Base-by-base conservation (phyloP, 2,888 invertebrate species). In the Chrysolina oricalcia region DNA sequence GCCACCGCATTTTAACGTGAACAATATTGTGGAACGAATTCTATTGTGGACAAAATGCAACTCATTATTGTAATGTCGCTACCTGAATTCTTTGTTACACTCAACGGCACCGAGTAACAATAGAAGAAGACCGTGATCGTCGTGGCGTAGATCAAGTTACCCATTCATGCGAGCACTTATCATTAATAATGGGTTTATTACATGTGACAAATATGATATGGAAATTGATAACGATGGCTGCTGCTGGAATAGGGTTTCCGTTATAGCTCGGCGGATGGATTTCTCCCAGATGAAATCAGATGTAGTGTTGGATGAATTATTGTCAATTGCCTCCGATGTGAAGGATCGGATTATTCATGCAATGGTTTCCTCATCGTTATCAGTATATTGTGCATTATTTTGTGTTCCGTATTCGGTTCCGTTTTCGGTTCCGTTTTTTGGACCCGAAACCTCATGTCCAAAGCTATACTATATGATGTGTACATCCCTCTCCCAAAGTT, bases 31-130 rank as follows among this genome's bases (percentile, higher is more conserved):
- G 19, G 68, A 73, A 53, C 53, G 53, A 53, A 68, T 21, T 59
- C 35, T 43, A 69, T 64, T 69, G 69, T 64, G 48, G 40, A 69
- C 64, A 46, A 64, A 73, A 73, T 63, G 64, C 64, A 41, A 46
- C 50, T 59, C 69, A 64, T 73, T 69, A 64, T 59, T 69, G 53
- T 53, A 40, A 50, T 68, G 62, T 64, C 63, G 78, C 80, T 80
- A 80, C 78, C 78, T 77, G 80, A 75, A 78, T 80, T 76, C 78
- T 70, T 73, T 78, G 76, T 76, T 67, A 77, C 74, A 76, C 70
- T 74, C 71, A 76, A 71, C 62, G 78, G 72, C 73, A 72, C 43
- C 75, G 75, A 74, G 70, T 77, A 72, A 80, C 80, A 80, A 78
- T 78, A 76, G 78, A 35, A 63, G 66, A 72, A 66, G 72, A 78